Evolutionary conservation across 2,797 vertebrate species (phyloP).

Genomic region (Meriones psammophilus): DNA sequence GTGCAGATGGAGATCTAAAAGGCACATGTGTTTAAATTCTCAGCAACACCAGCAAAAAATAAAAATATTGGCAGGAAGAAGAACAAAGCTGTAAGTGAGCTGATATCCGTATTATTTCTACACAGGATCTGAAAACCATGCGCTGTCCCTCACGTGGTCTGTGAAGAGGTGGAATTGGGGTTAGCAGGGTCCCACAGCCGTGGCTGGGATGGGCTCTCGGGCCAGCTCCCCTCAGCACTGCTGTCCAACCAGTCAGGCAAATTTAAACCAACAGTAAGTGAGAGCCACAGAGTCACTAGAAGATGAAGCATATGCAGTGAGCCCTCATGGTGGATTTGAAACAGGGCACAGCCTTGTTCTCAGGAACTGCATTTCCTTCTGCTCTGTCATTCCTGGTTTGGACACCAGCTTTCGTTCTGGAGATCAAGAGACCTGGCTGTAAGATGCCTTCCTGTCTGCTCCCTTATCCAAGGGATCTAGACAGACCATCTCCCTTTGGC

Average conservation of each 20-base stretch:
- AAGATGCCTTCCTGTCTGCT: neutral
- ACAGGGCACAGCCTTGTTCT: neutral
- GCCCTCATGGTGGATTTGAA: neutral
- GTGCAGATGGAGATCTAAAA: neutral
- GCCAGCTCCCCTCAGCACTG: neutral
- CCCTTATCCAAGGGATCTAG: neutral
- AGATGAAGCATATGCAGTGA: neutral
- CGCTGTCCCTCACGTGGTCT: neutral
- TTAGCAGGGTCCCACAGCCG: too few species aligned
- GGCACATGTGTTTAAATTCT: neutral
- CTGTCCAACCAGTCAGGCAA: neutral
- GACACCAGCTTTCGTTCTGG: neutral
- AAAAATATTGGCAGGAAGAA: neutral
- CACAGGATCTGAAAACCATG: neutral
- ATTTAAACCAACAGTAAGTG: neutral
- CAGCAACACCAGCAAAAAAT: neutral
- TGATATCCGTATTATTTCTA: neutral
- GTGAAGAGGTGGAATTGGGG: neutral
- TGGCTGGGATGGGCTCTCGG: neutral
- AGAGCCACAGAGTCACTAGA: neutral
- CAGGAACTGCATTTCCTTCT: neutral
- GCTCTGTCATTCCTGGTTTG: neutral
- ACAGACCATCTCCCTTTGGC: neutral
- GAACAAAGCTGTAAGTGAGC: neutral
- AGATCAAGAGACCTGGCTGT: neutral